Evolutionary conservation across 2,888 invertebrate genomes (phyloP), one percentile per base, ranked within the genome.

Genomic region (Tromatobia lineatoria): DNA sequence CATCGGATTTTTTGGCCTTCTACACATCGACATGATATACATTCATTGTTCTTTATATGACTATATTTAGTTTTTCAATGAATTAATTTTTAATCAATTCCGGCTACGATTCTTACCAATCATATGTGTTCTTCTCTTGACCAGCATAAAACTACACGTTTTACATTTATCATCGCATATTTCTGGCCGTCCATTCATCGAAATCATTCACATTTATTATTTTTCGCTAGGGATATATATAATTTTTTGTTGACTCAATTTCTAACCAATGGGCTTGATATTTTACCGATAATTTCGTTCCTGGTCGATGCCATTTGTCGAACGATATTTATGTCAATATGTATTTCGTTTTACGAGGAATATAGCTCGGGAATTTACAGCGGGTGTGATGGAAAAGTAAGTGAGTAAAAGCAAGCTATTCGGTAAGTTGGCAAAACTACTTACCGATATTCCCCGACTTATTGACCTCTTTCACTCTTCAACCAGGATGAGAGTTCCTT

Each of bases 131-230:
- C n/a, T n/a, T n/a, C n/a, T n/a, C n/a, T n/a, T n/a, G n/a, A n/a
- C n/a, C n/a, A n/a, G n/a, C n/a, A n/a, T n/a, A n/a, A n/a, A n/a
- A n/a, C n/a, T n/a, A n/a, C n/a, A n/a, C 34, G 34, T 34, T 34
- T 34, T 34, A 34, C 34, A 34, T 34, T 13, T 34, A 10, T 25
- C 23, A 38, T 52, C 15, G 2, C 15, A 15, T n/a, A 74, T 71
- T 45, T 83, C 3, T 38, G 67, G 80, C 77, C 86, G 86, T 83
- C 85, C 87, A 82, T 57, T 87, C 87, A 86, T 86, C 86, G 20
- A 87, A 38, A 38, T 34, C 11, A 57, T 71, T 64, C 42, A 52
- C 59, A 78, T 23, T 67, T 70, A 11, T 54, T 7, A 34, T 34
- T 34, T 7, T 7, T 34, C n/a, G 34, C 7, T 34, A 34, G 4